Conservation (phyloP, 2,888 invertebrate species). For the Cataglyphis cursor region DNA sequence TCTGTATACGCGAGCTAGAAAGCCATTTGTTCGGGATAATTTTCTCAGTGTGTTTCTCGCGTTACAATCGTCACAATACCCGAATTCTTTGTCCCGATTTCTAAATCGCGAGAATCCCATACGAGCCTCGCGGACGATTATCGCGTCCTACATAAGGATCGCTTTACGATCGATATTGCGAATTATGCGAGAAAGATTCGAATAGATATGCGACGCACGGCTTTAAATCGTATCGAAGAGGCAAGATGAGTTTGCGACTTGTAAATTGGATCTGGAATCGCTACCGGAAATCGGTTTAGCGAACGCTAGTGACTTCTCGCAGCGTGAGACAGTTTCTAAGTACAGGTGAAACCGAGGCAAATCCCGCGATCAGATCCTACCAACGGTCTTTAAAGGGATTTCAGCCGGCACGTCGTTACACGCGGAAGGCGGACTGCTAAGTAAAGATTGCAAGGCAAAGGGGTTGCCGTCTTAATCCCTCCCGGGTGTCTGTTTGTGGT, state of each 20-base stretch:
- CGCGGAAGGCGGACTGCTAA: constrained; percentile 67
- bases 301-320: constrained; percentile 53
- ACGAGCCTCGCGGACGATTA: constrained; percentile 6
- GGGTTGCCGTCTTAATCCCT: constrained; percentile 82
- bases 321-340: constrained; percentile 55
- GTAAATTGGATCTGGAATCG: not conserved
- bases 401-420: constrained; percentile 74
- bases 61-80: not conserved
- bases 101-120: constrained; percentile 18
- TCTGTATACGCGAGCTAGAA: constrained; percentile 32
- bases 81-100: constrained; percentile 54
- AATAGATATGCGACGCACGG: not conserved
- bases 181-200: not conserved
- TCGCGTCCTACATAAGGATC: not conserved
- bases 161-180: not conserved
- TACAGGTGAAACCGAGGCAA: constrained; percentile 69
- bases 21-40: constrained; percentile 66
- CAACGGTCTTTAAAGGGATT: constrained; percentile 76
- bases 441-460: constrained; percentile 80
- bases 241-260: not conserved
- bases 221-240: not conserved
- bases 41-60: constrained; percentile 33
- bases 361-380: constrained; percentile 73
- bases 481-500: constrained; percentile 81
- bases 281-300: not conserved